Percentiles rank a stretch among this genome's conserved stretches.
phyloP scores from a whole-genome alignment of 2,113 vertebrate species.

The Seriola rivoliana region DNA sequence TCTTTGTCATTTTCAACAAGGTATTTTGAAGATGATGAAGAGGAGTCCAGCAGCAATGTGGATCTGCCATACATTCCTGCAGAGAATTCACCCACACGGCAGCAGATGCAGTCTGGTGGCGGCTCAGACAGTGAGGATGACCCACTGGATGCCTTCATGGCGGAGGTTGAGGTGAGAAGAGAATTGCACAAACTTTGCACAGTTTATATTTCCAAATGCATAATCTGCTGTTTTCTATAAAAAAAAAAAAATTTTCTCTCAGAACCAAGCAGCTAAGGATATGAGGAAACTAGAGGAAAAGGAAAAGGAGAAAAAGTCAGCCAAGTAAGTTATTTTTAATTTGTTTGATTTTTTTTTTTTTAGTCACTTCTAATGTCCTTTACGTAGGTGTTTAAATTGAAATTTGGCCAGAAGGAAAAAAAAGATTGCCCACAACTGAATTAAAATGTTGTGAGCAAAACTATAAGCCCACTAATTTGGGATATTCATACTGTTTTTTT shows the following conservation, averaged over 20 bases:
- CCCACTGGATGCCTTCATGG: conserved; percentile 98
- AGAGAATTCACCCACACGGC: conserved; percentile 97
- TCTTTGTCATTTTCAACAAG: conserved; percentile 74
- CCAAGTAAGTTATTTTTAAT: conserved; percentile 89
- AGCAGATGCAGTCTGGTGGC: conserved; percentile 91
- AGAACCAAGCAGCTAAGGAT: conserved; percentile 97
- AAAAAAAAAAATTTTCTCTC: neutral
- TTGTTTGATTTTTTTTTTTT: conserved; percentile 16
- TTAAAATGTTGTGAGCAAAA: neutral
- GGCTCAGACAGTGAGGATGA: conserved; percentile 98
- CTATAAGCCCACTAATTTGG: neutral
- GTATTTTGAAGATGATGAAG: conserved; percentile 99
- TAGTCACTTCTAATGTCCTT: neutral
- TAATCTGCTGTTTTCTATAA: neutral
- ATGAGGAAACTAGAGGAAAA: conserved; percentile 98
- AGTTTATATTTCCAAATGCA: neutral
- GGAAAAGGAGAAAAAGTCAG: conserved; percentile 94
- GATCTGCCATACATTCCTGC: conserved; percentile 98
- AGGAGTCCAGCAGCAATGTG: conserved; percentile 91
- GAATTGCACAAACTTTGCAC: neutral
- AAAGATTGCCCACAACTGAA: conserved; percentile 4
- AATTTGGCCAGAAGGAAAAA: neutral
- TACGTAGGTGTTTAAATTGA: conserved; percentile 6
- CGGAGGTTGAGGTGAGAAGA: conserved; percentile 94
- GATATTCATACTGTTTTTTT: neutral